These are phyloP conservation scores for Eptatretus burgeri DNA, from an alignment of 2,113 vertebrate species.

Conservation along the genomic window DNA sequence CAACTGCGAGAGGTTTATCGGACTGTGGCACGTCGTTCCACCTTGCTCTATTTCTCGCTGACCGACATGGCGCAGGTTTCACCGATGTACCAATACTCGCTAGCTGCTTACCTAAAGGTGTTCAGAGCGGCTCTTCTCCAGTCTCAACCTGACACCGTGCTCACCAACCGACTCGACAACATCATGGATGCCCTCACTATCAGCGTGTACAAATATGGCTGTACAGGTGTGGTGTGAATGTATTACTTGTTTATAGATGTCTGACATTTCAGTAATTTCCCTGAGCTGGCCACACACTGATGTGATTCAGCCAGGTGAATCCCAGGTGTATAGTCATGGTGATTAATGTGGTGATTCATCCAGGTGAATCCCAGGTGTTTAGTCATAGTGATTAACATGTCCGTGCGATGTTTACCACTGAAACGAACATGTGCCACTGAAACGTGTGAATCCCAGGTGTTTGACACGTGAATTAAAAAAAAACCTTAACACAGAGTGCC, in stretches of 20 bases:
- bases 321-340: too few species aligned
- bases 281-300: neutral
- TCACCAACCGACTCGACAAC: slow-evolving; percentile 33
- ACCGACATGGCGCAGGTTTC: slow-evolving; percentile 39
- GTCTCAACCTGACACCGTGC: slow-evolving; percentile 28
- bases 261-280: neutral
- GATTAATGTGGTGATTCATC: slow-evolving; percentile 9
- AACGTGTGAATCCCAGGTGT: too few species aligned
- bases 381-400: too few species aligned
- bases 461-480: too few species aligned
- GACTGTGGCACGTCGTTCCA: slow-evolving; percentile 49
- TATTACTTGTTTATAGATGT: neutral
- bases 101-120: slow-evolving; percentile 53
- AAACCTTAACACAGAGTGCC: too few species aligned
- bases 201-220: slow-evolving; percentile 66
- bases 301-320: slow-evolving; percentile 8
- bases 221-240: slow-evolving; percentile 29
- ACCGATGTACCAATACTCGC: slow-evolving; percentile 73
- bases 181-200: slow-evolving; percentile 51
- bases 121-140: slow-evolving; percentile 48
- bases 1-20: slow-evolving; percentile 58
- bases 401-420: too few species aligned
- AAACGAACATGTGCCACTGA: too few species aligned
- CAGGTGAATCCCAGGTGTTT: too few species aligned
- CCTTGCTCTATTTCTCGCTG: slow-evolving; percentile 65